Evolutionary conservation across 64 coral and sea anemone genomes (phyloP), one percentile per base, ranked within the genome.

Genomic region (Anthopleura sola): DNA sequence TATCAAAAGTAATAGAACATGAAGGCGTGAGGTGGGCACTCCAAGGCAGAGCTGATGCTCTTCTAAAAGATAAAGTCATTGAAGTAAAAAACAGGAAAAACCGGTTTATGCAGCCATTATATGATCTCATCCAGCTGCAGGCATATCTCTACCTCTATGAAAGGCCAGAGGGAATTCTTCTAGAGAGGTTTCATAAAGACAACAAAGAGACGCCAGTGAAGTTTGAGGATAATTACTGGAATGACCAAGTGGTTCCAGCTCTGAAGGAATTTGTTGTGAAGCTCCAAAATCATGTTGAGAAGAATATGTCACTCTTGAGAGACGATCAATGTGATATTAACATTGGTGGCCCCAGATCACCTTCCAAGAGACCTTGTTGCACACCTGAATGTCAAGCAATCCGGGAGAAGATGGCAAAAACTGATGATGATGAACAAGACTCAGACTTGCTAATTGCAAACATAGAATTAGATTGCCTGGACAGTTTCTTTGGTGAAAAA

Each of bases 71-170:
- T 75, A 86, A 88, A 83, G 85, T 99, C 33, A 92, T 99, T 55
- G 97, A 99, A 78, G 97, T 99, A 37, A 99, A 99, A 78, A 99
- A 99, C 49, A 79, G 97, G 29, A 99, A 55, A 68, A 95, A 87
- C 56, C 56, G 90, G 21, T 99, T 99, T 71, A 99, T 99, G 97
- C 88, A 86, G 18, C 97, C 97, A 0, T 78, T 89, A 10, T 99
- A 99, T 55, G 97, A 99, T 85, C 91, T 87, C 15, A 89, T 99
- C 75, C 97, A 99, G 78, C 85, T 99, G 0, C 97, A 99, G 87
- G 88, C 93, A 8, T 99, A 99, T 33, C 75, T 99, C 57, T 99
- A 87, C 69, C 68, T 99, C 2, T 89, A 90, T 60, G 88, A 92
- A 19, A 99, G 89, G 85, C 66, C 58, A 23, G 83, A 88, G 78